Conservation (phyloP, 2,888 invertebrate species). For the Drosophila niveifrons region DNA sequence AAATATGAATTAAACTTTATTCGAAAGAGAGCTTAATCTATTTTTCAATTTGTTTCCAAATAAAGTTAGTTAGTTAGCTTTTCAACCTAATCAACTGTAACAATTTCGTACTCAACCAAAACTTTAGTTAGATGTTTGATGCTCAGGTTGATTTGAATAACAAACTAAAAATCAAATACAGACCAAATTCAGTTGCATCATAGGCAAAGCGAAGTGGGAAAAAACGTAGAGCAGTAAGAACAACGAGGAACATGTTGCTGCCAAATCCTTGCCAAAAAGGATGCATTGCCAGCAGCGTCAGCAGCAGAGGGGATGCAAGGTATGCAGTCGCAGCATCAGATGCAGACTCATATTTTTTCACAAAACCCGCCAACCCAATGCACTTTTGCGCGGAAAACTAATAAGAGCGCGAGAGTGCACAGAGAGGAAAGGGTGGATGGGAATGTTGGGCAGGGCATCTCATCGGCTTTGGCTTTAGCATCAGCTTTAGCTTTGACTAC, state of each 20-base stretch:
- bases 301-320: neutral
- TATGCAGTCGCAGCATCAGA: constrained; percentile 16
- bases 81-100: neutral
- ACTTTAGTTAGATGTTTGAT: neutral
- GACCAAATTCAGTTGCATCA: constrained; percentile 1
- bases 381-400: constrained; percentile 63
- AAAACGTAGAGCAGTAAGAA: neutral
- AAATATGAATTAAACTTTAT: too few relatives aligned
- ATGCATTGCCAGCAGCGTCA: constrained; percentile 17
- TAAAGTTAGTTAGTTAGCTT: neutral
- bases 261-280: constrained; percentile 51
- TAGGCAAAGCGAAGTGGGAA: neutral
- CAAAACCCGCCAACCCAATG: constrained; percentile 56
- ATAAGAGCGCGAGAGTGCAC: constrained; percentile 26
- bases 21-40: too few relatives aligned
- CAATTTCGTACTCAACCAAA: neutral
- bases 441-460: neutral
- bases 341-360: constrained; percentile 59
- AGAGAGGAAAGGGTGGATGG: neutral
- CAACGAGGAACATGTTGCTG: constrained; percentile 20
- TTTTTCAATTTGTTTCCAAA: too few relatives aligned
- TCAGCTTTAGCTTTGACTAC: constrained; percentile 28
- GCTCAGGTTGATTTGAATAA: neutral
- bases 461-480: constrained; percentile 16
- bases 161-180: constrained; percentile 19